phyloP scores from a whole-genome alignment of 2,113 vertebrate species.

The Xyrauchen texanus region DNA sequence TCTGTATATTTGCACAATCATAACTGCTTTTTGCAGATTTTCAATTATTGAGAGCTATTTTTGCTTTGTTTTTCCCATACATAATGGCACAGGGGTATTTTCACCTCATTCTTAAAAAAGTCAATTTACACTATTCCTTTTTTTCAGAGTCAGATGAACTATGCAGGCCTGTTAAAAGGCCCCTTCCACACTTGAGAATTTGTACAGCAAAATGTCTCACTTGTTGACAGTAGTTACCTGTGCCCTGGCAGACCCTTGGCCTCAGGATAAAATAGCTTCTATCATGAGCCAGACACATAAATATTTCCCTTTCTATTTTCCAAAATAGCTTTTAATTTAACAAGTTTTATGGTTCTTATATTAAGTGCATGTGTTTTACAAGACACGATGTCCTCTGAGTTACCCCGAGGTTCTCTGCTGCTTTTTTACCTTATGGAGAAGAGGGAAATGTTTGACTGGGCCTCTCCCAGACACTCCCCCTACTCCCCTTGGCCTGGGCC shows the following conservation, averaged over 20 bases:
- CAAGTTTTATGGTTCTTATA: slow-evolving; percentile 96
- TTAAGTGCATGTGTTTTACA: slow-evolving; percentile 99
- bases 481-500: slow-evolving; percentile 32
- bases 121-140: slow-evolving; percentile 31
- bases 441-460: slow-evolving; percentile 43
- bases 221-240: slow-evolving; percentile 78
- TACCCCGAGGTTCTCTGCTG: slow-evolving; percentile 82
- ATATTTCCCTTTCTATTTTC: slow-evolving; percentile 93
- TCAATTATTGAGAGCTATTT: slow-evolving; percentile 68
- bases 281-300: slow-evolving; percentile 89
- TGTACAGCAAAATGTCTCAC: slow-evolving; percentile 29
- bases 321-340: slow-evolving; percentile 97
- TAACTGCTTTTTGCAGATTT: slow-evolving; percentile 79
- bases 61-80: slow-evolving; percentile 55
- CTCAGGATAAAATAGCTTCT: slow-evolving; percentile 84
- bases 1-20: slow-evolving; percentile 75
- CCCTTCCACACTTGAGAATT: slow-evolving; percentile 5
- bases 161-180: slow-evolving; percentile 27
- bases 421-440: slow-evolving; percentile 64
- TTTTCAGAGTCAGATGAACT: slow-evolving; percentile 4
- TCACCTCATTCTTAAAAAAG: slow-evolving; percentile 33
- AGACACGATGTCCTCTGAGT: slow-evolving; percentile 90
- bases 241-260: slow-evolving; percentile 67
- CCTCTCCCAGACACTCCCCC: slow-evolving; percentile 42
- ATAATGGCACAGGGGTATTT: slow-evolving; percentile 8